Base-by-base conservation (phyloP, 2,113 vertebrate genomes). In the Paramisgurnus dabryanus region DNA sequence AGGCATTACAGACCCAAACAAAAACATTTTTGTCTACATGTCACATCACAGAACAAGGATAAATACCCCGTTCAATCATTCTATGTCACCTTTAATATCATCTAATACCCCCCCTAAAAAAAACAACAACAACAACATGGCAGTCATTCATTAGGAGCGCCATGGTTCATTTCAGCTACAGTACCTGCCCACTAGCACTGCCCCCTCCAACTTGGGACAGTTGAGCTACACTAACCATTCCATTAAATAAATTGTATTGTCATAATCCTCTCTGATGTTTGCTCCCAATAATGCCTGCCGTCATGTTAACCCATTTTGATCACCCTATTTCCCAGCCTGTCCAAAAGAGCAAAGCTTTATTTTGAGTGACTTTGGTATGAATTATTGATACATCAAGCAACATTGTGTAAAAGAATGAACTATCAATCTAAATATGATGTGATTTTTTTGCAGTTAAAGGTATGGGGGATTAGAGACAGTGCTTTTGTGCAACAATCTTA, bases 201-300 rank as follows among this genome's bases (percentile, higher is more conserved):
- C 76, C 43, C 70, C 58, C 76, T 57, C 70, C 73, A 82, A 83
- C 73, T 55, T 12, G 45, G 27, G 13, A 85, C 85, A 81, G 85
- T 85, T 83, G n/a, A 49, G 83, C 85, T 84, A 88, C 85, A 87
- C 87, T 84, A 82, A 86, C 22, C 84, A 81, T 88, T 90, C 92
- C 92, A 94, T 93, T 93, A 93, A 90, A 92, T 91, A 93, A 93
- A 94, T 93, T 93, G 92, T 92, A 81, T 82, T 83, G 87, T 91
- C 86, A 92, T 94, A 92, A 93, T 94, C 93, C 90, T 79, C 85
- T 86, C 87, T 90, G 89, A 89, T 90, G 86, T 93, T 90, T 89
- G 87, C 86, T 90, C 70, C 87, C 92, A 90, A 92, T 92, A 92
- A 91, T 87, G 87, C 84, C 77, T 87, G 86, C 89, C 89, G 86